Percentiles rank a stretch among this genome's conserved stretches.
Conservation (phyloP, 2,888 invertebrate genomes). For the Aspidapion aeneum region DNA sequence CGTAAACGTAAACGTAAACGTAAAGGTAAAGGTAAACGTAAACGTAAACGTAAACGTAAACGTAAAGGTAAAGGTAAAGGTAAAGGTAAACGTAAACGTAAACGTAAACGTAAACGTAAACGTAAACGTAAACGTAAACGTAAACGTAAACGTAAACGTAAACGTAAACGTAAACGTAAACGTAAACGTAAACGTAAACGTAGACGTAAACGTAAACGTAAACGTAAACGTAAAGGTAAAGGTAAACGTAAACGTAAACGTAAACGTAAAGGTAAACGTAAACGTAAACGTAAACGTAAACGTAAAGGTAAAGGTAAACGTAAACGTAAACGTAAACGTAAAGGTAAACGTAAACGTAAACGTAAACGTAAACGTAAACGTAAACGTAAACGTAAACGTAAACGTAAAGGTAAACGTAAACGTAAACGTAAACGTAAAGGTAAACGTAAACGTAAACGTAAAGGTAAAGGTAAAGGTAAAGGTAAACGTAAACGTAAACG, state of each 20-base stretch:
- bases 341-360: neutral
- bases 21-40: neutral
- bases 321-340: neutral
- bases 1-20: neutral
- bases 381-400: neutral
- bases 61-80: neutral
- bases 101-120: neutral
- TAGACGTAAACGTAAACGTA: neutral
- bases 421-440: neutral
- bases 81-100: neutral
- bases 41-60: neutral
- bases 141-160: neutral
- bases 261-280: neutral
- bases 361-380: neutral
- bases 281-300: neutral
- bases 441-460: neutral
- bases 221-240: neutral
- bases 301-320: neutral
- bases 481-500: neutral
- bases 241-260: neutral
- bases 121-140: neutral
- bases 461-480: neutral
- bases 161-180: neutral
- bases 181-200: neutral
- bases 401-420: neutral